Conservation (phyloP, 2,797 vertebrate species). For the Anolis apletophallus region DNA sequence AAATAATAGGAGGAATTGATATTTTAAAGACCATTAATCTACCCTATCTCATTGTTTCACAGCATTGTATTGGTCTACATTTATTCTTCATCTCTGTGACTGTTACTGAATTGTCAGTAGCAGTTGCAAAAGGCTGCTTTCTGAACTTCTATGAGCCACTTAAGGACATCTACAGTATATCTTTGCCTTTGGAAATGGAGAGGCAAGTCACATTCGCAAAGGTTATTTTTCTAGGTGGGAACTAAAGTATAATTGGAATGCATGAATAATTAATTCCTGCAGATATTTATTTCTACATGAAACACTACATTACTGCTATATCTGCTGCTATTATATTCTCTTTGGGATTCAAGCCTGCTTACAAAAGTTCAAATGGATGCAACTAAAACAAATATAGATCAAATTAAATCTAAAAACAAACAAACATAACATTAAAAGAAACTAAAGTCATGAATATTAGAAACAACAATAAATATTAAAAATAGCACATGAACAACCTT, state of each 20-base stretch:
- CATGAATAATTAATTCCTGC: slow-evolving; percentile 46
- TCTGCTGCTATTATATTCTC: too few species aligned
- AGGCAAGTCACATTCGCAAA: slow-evolving; percentile 34
- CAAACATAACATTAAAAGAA: too few species aligned
- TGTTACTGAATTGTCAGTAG: slow-evolving; percentile 42
- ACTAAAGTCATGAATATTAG: too few species aligned
- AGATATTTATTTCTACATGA: slow-evolving; percentile 48
- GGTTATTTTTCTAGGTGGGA: neutral
- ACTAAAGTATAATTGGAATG: slow-evolving; percentile 24
- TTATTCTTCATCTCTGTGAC: slow-evolving; percentile 54
- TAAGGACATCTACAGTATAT: slow-evolving; percentile 51
- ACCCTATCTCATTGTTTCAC: slow-evolving; percentile 11
- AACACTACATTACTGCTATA: neutral
- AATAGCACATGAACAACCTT: too few species aligned
- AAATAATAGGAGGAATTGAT: too few species aligned
- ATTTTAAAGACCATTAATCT: slow-evolving; percentile 40
- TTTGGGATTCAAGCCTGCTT: neutral
- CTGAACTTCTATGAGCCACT: slow-evolving; percentile 53
- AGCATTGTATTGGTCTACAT: slow-evolving; percentile 49
- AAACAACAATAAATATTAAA: too few species aligned
- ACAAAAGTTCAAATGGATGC: too few species aligned
- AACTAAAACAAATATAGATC: too few species aligned
- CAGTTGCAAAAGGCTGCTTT: slow-evolving; percentile 41
- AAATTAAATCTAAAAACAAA: too few species aligned
- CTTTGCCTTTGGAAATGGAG: neutral